Evolutionary conservation across 1,140 invertebrate species (phyloP), one percentile per base, ranked within the genome.

Genomic region (Conopomorpha cramerella): DNA sequence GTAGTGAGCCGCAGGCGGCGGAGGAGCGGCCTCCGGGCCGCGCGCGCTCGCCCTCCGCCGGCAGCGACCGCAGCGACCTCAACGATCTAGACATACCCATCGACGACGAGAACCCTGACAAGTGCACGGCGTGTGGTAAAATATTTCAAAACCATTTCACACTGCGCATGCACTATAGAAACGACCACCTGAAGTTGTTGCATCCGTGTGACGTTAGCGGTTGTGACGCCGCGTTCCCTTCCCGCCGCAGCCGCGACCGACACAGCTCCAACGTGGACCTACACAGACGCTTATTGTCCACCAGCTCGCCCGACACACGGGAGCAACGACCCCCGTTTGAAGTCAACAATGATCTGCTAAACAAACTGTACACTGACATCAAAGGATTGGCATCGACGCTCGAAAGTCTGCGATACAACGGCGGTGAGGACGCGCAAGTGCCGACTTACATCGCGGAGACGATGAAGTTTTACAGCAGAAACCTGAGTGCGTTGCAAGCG

Each of bases 131-230:
- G 2, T 96, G 93, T 62, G 91, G 90, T n/a, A 93, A 95, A 74
- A 84, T 91, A 55, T 96, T 96, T 81, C 91, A 93, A 56, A 95
- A 93, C 65, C 91, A 93, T 66, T 96, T 95, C 61, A 90, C 89
- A 10, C 85, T 95, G 16, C 94, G 94, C 54, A 92, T 91, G 12
- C 93, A 96, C 58, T 96, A 92, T 68, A 90, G 93, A 72, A 95
- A 92, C 62, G 92, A 94, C 10, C 94, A 96, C 70, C 81, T 95
- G 28, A 95, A 95, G 59, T 63, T 95, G 46, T 92, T 93, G 86
- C 93, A 96, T 64, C 90, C 88, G 27, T 96, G 93, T 72, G 92
- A 90, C 38, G 89, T 96, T 0, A 91, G 90, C 47, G 93, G 93
- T 2, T 96, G 93, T 58, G 93, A 93, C 62, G 93, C 93, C 1